Evolutionary conservation across 2,113 vertebrate genomes (phyloP), one percentile per base, ranked within the genome.

Genomic region (Archilochus colubris): DNA sequence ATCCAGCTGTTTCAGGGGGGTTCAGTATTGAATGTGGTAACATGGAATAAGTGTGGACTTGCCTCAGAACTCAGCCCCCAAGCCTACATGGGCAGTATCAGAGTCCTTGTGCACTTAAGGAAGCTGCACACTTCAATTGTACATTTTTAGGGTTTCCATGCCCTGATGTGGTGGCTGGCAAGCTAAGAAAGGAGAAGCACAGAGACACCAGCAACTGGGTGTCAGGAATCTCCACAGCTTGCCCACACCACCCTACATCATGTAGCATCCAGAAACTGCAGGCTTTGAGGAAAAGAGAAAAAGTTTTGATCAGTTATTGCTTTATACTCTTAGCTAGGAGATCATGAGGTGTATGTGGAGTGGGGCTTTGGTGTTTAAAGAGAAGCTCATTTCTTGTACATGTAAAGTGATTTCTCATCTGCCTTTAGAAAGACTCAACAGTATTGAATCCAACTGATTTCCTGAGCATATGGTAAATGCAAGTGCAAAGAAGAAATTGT

Each of bases 71-170:
- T 36, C 54, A 76, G n/a, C 46, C 78, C 74, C 31, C 33, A 36
- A 21, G 8, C n/a, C n/a, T 69, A 64, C 78, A 4, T 21, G n/a
- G 36, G 18, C 50, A 31, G 43, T 31, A 7, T 33, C 61, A 12
- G 40, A 58, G 59, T 44, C 36, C 14, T 57, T 27, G 24, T 20
- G 44, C 28, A 30, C 23, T 48, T 55, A 54, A 28, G n/a, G 50
- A 31, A 31, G 9, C 16, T 12, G 19, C 53, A 76, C 9, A 1
- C 30, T 61, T 86, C 59, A 23, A 31, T 66, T 30, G 50, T 72
- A 18, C 8, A 0, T 8, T 91, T 77, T 21, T 20, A 12, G 25
- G 10, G 53, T 40, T 43, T 73, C 9, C 9, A 3, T 4, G 2
- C 10, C 16, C 16, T 9, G 3, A 19, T 17, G 33, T 33, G 48